These are phyloP conservation scores for Amyelois transitella DNA, from an alignment of 1,140 invertebrate genomes.

Conservation along the genomic window DNA sequence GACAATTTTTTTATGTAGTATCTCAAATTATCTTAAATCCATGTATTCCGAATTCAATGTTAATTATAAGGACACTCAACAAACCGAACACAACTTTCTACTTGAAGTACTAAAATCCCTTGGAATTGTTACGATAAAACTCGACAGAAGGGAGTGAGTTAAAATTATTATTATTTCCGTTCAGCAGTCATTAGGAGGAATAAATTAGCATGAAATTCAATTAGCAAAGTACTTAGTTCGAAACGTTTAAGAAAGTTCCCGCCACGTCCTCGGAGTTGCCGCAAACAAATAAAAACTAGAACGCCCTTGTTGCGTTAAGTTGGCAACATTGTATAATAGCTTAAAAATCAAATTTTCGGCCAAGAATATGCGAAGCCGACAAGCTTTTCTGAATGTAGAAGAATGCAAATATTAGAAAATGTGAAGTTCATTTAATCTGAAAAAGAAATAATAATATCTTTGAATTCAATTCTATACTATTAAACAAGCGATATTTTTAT, in stretches of 20 bases:
- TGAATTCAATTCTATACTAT: too few species aligned
- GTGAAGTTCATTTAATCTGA: too few species aligned
- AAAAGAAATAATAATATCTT: too few species aligned
- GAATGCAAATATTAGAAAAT: too few species aligned
- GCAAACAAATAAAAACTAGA: background rate
- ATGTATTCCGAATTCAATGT: background rate
- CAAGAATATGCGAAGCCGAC: too few species aligned
- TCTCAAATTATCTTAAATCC: background rate
- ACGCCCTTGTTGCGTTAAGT: background rate
- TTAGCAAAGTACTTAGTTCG: constrained; percentile 25
- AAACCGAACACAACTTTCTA: background rate
- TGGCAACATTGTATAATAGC: too few species aligned
- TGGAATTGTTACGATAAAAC: background rate
- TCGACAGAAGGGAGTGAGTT: background rate
- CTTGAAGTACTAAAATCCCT: background rate
- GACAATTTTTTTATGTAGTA: background rate
- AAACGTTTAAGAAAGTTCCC: constrained; percentile 20
- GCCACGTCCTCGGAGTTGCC: background rate
- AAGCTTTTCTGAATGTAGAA: too few species aligned
- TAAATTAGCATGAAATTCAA: constrained; percentile 35
- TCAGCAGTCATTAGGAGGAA: constrained; percentile 25
- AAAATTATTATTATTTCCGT: constrained; percentile 15
- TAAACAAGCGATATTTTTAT: too few species aligned
- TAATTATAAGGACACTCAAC: background rate
- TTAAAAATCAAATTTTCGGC: background rate